Evolutionary conservation across 2,113 vertebrate species (phyloP), one percentile per base, ranked within the genome.

Genomic region (Salminus brasiliensis): DNA sequence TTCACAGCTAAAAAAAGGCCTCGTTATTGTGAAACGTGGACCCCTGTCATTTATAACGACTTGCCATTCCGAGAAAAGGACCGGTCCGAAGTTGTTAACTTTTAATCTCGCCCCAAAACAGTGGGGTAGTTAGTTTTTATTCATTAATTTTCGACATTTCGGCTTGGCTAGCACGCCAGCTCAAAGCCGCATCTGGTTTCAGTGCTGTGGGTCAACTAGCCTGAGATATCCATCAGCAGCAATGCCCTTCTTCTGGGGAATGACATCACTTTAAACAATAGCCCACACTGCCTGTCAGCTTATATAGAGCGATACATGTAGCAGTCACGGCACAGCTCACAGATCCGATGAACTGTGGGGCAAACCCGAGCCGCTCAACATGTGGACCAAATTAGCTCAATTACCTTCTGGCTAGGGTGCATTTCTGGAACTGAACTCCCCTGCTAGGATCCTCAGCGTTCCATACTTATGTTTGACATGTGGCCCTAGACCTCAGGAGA

Each of bases 311-410:
- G 25, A 76, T 59, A 75, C 72, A 52, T 49, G 15, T 12, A 47
- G 52, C 25, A 69, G 39, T 74, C 65, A 76, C 29, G 47, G 21
- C 66, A 47, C 45, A 63, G 49, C 3, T 34, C 45, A 1, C 43
- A 7, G 8, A 30, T 76, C 34, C 27, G 32, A 27, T n/a, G 72
- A 55, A 53, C 11, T 75, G 52, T 13, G 1, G 30, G 79, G 47
- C 49, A 60, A 66, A 36, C 43, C 52, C 29, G 67, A 68, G 68
- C 59, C 55, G 49, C 67, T 65, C 73, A 29, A 43, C 80, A 81
- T 76, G 41, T 76, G 74, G 80, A 47, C 34, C 27, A 47, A 65
- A 81, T 81, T 76, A 76, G 67, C 57, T 57, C 59, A 72, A 76
- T 76, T 76, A 66, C 57, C 45, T 8, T 72, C 49, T 66, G 68